Evolutionary conservation across 2,888 invertebrate genomes (phyloP), one percentile per base, ranked within the genome.

Genomic region (Drosophila anceps): DNA sequence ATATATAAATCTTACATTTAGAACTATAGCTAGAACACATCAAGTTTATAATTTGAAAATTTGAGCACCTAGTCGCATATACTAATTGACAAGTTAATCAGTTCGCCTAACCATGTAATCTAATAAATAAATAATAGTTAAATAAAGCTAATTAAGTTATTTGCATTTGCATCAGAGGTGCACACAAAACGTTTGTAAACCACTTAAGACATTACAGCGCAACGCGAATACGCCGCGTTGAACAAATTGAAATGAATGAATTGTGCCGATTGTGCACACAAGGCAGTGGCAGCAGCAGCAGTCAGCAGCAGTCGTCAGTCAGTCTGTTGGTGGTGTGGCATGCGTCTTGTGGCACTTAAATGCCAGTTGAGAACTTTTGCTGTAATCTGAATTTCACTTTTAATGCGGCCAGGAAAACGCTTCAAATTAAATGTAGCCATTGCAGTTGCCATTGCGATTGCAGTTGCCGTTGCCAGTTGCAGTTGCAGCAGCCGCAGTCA

Each of bases 381-480:
- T 68, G 66, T 73, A 82, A 82, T 77, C 73, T 75, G 69, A 82
- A 73, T 74, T 83, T 78, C 81, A 69, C 73, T 76, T 71, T 82
- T 74, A 74, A 76, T 75, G 63, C 60, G 64, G 53, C 12, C 18
- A 60, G 46, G 44, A 24, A 74, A 69, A 65, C 18, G 58, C 41
- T 58, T 63, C 12, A 76, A 82, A 71, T 82, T 72, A 76, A 81
- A 82, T 69, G 75, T 66, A 33, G 60, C 65, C 63, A 46, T 60
- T 67, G 59, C 66, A 41, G 57, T 50, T 54, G 65, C 69, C 46
- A 37, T 50, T 50, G 57, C 54, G 44, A 18, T 50, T 51, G 50
- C 39, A 43, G 39, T 50, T 43, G 53, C 44, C 13, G 20, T 43
- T 44, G 24, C 24, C 33, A 50, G 46, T 41, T 12, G 60, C 31